Evolutionary conservation across 2,888 invertebrate species (phyloP).

Genomic region (Bellardia pandia): DNA sequence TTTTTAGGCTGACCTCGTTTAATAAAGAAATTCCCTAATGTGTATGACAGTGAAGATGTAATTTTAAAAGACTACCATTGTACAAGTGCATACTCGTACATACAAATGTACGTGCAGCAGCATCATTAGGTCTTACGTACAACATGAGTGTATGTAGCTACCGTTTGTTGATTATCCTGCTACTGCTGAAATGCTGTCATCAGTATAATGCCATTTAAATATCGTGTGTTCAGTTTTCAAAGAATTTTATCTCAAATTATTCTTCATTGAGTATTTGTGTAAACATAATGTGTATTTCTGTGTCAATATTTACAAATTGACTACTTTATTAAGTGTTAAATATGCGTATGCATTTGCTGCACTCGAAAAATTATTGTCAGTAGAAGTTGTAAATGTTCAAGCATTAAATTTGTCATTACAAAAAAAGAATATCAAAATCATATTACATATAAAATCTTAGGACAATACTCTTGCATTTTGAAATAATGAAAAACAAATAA

Average conservation of each 20-base stretch:
- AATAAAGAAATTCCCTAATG: too few relatives aligned
- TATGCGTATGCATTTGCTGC: constrained; percentile 66
- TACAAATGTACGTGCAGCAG: neutral
- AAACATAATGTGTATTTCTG: constrained; percentile 14
- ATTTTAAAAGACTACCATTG: constrained; percentile 33
- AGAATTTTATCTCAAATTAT: constrained; percentile 13
- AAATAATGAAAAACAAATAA: too few relatives aligned
- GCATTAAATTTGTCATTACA: too few relatives aligned
- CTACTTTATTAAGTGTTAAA: constrained; percentile 80
- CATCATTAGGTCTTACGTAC: neutral
- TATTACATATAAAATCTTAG: too few relatives aligned
- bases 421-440: too few relatives aligned
- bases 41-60: neutral
- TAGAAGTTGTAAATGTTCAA: neutral
- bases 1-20: too few relatives aligned
- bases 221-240: constrained; percentile 4
- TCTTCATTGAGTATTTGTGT: constrained; percentile 29
- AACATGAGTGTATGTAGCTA: constrained; percentile 18
- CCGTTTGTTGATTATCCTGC: constrained; percentile 26
- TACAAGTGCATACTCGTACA: neutral
- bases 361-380: constrained; percentile 21
- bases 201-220: constrained; percentile 23
- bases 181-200: neutral
- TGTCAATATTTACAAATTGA: constrained; percentile 78
- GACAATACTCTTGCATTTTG: too few relatives aligned